phyloP scores from a whole-genome alignment of 2,797 vertebrate genomes.

The Moxostoma hubbsi region DNA sequence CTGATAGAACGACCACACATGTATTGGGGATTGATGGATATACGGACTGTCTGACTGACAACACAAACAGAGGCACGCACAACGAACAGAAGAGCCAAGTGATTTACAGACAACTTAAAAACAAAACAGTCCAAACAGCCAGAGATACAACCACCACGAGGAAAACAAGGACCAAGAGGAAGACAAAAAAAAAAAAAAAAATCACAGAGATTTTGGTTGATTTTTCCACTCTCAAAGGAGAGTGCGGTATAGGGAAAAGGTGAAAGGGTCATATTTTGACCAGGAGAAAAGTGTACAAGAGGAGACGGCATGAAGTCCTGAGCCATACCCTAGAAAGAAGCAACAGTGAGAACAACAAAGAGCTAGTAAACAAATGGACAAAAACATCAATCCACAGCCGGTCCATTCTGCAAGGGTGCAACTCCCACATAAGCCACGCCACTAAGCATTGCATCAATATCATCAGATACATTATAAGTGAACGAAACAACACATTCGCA shows the following conservation, averaged over 20 bases:
- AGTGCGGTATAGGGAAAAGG: slow-evolving; percentile 36
- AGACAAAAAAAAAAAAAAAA: slow-evolving; percentile 65
- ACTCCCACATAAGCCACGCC: slow-evolving; percentile 72
- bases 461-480: neutral
- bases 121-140: slow-evolving; percentile 44
- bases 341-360: slow-evolving; percentile 75
- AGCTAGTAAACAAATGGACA: slow-evolving; percentile 59
- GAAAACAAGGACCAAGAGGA: slow-evolving; percentile 55
- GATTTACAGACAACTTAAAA: slow-evolving; percentile 66
- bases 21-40: slow-evolving; percentile 74
- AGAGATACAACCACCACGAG: slow-evolving; percentile 69
- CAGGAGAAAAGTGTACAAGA: slow-evolving; percentile 65
- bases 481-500: no score
- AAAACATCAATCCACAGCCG: slow-evolving; percentile 72
- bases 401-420: slow-evolving; percentile 79
- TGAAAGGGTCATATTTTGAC: slow-evolving; percentile 70
- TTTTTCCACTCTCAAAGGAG: slow-evolving; percentile 39
- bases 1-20: slow-evolving; percentile 70
- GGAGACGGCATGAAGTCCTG: slow-evolving; percentile 81
- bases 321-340: slow-evolving; percentile 85
- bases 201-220: slow-evolving; percentile 54
- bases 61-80: slow-evolving; percentile 73
- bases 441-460: slow-evolving; percentile 44
- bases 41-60: slow-evolving; percentile 67
- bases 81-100: slow-evolving; percentile 46